These are phyloP conservation scores for Bellardia bayeri DNA, from an alignment of 2,888 invertebrate genomes.

Conservation along the genomic window DNA sequence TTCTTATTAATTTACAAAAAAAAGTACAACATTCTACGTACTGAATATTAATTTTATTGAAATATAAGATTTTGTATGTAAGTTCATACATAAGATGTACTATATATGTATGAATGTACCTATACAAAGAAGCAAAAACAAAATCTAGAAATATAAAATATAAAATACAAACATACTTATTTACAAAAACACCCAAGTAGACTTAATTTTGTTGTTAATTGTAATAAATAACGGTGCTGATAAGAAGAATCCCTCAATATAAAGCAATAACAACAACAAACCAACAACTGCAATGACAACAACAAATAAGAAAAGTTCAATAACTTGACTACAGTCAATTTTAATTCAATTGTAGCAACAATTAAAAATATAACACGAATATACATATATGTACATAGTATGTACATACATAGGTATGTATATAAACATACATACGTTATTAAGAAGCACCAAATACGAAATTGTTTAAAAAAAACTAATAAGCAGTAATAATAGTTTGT, in stretches of 20 bases:
- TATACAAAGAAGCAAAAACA: background rate
- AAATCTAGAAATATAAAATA: slow-evolving; percentile 1
- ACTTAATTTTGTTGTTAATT: slow-evolving; percentile 42
- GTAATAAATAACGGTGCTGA: slow-evolving; percentile 40
- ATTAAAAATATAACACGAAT: slow-evolving; percentile 10
- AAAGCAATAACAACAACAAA: slow-evolving; percentile 10
- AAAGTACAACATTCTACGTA: slow-evolving; percentile 22
- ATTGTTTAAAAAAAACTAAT: background rate
- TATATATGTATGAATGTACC: slow-evolving; percentile 3
- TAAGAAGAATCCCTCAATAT: slow-evolving; percentile 46
- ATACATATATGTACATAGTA: background rate
- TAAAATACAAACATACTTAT: background rate
- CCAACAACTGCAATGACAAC: background rate
- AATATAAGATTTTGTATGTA: background rate
- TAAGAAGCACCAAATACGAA: background rate
- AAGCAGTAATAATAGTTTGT: background rate
- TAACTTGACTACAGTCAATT: slow-evolving; percentile 52
- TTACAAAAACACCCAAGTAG: background rate
- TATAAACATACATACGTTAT: background rate
- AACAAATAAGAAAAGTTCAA: slow-evolving; percentile 47
- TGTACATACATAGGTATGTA: no score
- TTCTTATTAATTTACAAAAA: slow-evolving; percentile 12
- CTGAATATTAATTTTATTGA: slow-evolving; percentile 19
- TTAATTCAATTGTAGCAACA: slow-evolving; percentile 27
- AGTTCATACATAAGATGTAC: background rate